A percentile compares a stretch with the other conserved stretches of the same genome.
phyloP scores from a whole-genome alignment of 2,888 invertebrate species.

The Andricus quercusramuli region DNA sequence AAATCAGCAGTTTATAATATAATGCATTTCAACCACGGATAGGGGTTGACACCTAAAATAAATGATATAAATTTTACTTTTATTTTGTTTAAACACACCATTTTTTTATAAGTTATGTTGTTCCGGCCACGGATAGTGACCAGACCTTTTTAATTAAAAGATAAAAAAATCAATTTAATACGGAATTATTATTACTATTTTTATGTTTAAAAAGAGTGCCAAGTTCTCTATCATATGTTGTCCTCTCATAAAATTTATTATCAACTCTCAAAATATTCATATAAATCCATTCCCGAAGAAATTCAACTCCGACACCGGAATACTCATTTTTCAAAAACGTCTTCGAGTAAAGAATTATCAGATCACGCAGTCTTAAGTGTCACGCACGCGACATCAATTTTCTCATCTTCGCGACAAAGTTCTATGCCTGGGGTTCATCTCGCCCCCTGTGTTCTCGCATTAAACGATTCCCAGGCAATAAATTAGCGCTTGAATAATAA shows the following conservation, averaged over 20 bases:
- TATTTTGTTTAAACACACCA: no score
- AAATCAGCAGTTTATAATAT: no score
- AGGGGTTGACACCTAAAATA: no score
- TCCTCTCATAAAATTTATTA: neutral
- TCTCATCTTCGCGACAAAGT: constrained; percentile 4
- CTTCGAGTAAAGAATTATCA: neutral
- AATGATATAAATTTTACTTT: no score
- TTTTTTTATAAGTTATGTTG: no score
- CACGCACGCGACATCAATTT: constrained; percentile 35
- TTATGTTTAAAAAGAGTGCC: no score
- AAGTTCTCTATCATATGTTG: no score
- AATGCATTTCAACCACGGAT: no score
- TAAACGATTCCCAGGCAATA: constrained; percentile 30
- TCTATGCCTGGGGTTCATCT: neutral
- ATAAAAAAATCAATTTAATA: no score
- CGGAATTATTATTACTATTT: no score
- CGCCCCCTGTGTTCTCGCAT: neutral
- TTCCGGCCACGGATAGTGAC: no score
- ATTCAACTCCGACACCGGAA: neutral
- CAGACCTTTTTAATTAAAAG: no score
- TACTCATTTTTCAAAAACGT: neutral
- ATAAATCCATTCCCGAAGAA: neutral
- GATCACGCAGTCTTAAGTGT: neutral
- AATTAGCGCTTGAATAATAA: constrained; percentile 24
- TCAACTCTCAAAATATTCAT: neutral